Evolutionary conservation across 1,140 invertebrate species (phyloP), one percentile per base, ranked within the genome.

Genomic region (Nebria ingens): DNA sequence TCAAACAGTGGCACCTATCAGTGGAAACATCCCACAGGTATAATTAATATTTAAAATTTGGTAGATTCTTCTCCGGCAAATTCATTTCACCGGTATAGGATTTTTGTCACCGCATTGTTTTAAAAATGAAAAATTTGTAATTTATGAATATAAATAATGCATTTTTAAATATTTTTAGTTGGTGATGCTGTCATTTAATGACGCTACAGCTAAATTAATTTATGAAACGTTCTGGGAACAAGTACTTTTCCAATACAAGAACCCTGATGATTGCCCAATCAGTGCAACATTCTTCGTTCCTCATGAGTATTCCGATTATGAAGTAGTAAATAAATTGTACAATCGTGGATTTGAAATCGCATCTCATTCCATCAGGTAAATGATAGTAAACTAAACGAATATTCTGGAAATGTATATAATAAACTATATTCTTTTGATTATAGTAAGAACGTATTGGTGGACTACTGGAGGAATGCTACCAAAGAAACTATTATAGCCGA

Each of bases 231-330:
- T 80, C 21, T 87, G 85, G 64, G 66, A 77, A 25, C 65, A 77
- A 23, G 62, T 84, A 1, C 73, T 88, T 19, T 75, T 78, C 52
- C 74, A 73, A 3, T 65, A 84, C 0, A 63, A 11, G 38, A 79
- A 83, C 72, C 79, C 79, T 1, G 84, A 89, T 68, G 76, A 76
- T 9, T 84, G 82, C 56, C 73, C 75, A 1, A 76, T 79, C 1
- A 68, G 75, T 2, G 76, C 74, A 20, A 87, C 84, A 0, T 84
- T 84, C 67, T 88, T 81, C 64, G 72, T 86, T 2, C 79, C 77
- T 11, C 81, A 87, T 61, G 81, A 86, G 58, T 85, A 84, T 61
- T 83, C 83, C 0, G 78, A 87, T 67, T 88, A 87, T 59, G 68
- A 71, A 20, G 61, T 73, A 59, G 63, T 86, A 12, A 78, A 84